phyloP scores from a whole-genome alignment of 92 coral and sea anemone genomes.

The Phymanthus crucifer region DNA sequence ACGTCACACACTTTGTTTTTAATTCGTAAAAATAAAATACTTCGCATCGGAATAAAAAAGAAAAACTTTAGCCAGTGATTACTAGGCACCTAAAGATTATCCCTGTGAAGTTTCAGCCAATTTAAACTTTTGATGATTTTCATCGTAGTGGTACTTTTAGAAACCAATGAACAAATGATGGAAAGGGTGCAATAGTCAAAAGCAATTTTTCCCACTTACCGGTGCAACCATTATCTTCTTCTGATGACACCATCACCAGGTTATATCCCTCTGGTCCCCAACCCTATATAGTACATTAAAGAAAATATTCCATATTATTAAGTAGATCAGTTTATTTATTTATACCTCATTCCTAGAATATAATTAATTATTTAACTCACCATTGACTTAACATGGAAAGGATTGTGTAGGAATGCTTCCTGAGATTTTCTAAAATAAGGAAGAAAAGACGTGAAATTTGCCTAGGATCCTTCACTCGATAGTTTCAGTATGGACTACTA shows the following conservation, averaged over 20 bases:
- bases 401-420: conserved; percentile 85
- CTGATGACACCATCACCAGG: conserved; percentile 80
- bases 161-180: too few relatives aligned
- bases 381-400: conserved; percentile 94
- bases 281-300: conserved; percentile 57
- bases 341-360: not conserved
- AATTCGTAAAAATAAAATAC: too few relatives aligned
- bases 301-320: not conserved
- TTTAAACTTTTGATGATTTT: too few relatives aligned
- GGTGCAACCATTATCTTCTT: conserved; percentile 79
- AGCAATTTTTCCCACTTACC: conserved; percentile 29
- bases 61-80: too few relatives aligned
- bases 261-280: conserved; percentile 99
- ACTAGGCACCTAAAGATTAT: too few relatives aligned
- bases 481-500: too few relatives aligned
- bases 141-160: too few relatives aligned
- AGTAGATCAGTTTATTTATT: not conserved
- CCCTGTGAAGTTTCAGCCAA: too few relatives aligned
- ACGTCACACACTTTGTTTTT: too few relatives aligned
- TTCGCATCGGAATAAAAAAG: too few relatives aligned
- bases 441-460: not conserved
- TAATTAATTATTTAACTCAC: conserved; percentile 32
- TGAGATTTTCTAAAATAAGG: conserved; percentile 67
- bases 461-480: too few relatives aligned
- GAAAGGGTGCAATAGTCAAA: too few relatives aligned